A percentile compares a stretch with the other conserved stretches of the same genome.
Conservation (phyloP, 2,888 invertebrate genomes). For the Ennomos quercinarius region DNA sequence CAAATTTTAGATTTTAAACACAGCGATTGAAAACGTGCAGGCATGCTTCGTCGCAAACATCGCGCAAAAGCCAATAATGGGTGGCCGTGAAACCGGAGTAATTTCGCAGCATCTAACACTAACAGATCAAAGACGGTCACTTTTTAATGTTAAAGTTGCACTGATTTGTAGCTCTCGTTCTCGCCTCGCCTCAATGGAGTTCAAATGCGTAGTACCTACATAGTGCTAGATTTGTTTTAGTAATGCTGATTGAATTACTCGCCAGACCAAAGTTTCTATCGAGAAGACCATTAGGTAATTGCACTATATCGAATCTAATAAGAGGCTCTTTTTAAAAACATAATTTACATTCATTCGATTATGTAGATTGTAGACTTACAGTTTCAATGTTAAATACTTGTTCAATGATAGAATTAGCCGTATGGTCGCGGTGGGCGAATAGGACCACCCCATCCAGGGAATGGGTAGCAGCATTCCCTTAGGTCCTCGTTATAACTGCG, state of each 20-base stretch:
- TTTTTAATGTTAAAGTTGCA: conserved; percentile 5
- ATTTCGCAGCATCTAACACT: conserved; percentile 4
- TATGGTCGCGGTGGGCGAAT: no score
- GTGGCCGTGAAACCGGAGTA: conserved; percentile 9
- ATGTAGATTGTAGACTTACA: no score
- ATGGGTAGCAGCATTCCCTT: no score
- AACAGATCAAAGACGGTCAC: conserved; percentile 7
- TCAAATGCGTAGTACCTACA: conserved; percentile 1
- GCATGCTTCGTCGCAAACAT: conserved; percentile 13
- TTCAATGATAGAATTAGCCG: no score
- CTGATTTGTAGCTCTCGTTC: conserved; percentile 14
- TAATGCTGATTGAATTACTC: conserved; percentile 12
- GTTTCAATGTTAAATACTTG: no score
- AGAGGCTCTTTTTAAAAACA: no score
- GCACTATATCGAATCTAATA: no score
- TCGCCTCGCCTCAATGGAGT: conserved; percentile 4
- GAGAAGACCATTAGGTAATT: not conserved
- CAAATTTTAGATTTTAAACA: conserved; percentile 13
- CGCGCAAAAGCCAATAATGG: conserved; percentile 12
- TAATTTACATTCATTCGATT: not conserved
- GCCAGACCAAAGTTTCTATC: conserved; percentile 13
- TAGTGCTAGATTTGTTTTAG: conserved; percentile 5
- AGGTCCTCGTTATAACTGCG: no score
- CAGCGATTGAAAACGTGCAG: conserved; percentile 5
- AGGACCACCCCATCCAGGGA: no score